Percentiles rank a stretch among this genome's conserved stretches.
Conservation (phyloP, 1,140 invertebrate genomes). For the Drosophila melanica region DNA sequence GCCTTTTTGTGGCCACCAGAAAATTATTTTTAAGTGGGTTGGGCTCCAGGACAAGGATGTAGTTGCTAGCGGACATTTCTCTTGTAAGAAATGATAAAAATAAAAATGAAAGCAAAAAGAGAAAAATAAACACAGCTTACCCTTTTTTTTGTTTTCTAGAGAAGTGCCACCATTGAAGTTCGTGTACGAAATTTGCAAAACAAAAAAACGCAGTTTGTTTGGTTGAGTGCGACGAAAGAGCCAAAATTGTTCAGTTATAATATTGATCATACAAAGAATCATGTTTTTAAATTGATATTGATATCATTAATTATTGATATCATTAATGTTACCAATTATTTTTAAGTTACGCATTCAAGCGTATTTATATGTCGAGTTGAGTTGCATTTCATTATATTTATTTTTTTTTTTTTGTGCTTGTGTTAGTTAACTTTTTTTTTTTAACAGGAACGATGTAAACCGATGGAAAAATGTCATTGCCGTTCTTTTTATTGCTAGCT, state of each 20-base stretch:
- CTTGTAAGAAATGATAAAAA: conserved; percentile 45
- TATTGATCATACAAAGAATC: too few species aligned
- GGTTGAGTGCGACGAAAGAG: conserved; percentile 26
- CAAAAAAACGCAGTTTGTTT: conserved; percentile 43
- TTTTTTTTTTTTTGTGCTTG: conserved; percentile 48
- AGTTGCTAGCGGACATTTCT: conserved; percentile 57
- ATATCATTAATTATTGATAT: too few species aligned
- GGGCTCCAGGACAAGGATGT: conserved; percentile 30
- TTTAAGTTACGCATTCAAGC: background rate
- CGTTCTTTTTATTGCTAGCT: conserved; percentile 70
- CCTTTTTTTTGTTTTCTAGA: conserved; percentile 59
- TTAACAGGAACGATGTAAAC: conserved; percentile 53
- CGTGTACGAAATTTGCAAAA: conserved; percentile 54
- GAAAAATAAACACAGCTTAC: conserved; percentile 71
- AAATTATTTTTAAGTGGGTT: conserved; percentile 25
- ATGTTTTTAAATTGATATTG: too few species aligned
- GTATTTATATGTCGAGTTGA: conserved; percentile 37
- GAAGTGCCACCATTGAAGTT: conserved; percentile 51
- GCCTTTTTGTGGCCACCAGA: conserved; percentile 36
- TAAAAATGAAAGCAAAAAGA: conserved; percentile 19
- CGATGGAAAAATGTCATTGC: conserved; percentile 52
- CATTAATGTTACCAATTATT: too few species aligned
- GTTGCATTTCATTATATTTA: conserved; percentile 25
- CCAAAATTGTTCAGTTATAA: background rate
- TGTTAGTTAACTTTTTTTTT: conserved; percentile 70